phyloP scores from a whole-genome alignment of 2,797 vertebrate genomes.

The Borostomias antarcticus region DNA sequence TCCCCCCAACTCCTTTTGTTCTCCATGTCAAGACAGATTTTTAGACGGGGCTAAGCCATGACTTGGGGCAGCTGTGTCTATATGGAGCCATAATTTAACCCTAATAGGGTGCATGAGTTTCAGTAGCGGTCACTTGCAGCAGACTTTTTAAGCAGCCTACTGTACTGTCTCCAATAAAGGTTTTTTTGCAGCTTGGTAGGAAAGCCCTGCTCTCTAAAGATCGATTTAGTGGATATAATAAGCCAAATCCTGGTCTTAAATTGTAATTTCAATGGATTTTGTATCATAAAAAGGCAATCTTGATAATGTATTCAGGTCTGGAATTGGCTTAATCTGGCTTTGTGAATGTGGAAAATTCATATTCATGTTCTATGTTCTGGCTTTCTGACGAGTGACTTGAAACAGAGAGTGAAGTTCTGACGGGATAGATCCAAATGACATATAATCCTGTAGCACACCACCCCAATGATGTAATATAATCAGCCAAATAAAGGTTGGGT shows the following conservation, averaged over 20 bases:
- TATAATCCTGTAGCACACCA: conserved; percentile 40
- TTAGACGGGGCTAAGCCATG: conserved; percentile 19
- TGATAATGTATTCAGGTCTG: no score
- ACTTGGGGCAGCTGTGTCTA: conserved; percentile 42
- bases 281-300: conserved; percentile 2
- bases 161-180: conserved; percentile 16
- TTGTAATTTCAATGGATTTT: background rate
- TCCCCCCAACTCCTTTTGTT: conserved; percentile 57
- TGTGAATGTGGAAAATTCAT: background rate
- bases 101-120: conserved; percentile 42
- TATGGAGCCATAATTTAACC: conserved; percentile 42
- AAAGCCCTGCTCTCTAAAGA: background rate
- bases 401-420: conserved; percentile 29
- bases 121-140: conserved; percentile 14
- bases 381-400: conserved; percentile 28
- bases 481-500: conserved; percentile 56
- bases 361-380: conserved; percentile 36
- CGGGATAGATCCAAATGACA: conserved; percentile 30
- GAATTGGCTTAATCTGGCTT: no score
- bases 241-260: background rate
- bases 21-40: conserved; percentile 48
- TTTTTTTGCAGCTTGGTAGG: background rate
- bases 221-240: background rate
- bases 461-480: conserved; percentile 44
- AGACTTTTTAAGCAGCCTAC: conserved; percentile 29